Conservation (phyloP, 2,797 vertebrate species). For the Chiropotes sagulatus region DNA sequence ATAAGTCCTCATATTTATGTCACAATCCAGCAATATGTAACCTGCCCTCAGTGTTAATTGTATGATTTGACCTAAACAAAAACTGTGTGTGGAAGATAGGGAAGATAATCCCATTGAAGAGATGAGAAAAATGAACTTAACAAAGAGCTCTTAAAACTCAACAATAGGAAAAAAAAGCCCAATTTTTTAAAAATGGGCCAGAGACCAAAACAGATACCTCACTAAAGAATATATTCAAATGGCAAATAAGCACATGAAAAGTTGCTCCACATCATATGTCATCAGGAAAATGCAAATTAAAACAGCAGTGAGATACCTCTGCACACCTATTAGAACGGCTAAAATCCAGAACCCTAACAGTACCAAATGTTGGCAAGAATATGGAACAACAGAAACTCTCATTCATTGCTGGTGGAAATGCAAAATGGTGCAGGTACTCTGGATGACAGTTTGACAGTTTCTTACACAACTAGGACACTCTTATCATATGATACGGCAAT, state of each 20-base stretch:
- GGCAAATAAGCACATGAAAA: background rate
- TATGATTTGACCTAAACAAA: background rate
- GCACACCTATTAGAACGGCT: background rate
- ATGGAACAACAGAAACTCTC: background rate
- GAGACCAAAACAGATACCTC: background rate
- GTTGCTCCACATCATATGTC: background rate
- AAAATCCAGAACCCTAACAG: background rate
- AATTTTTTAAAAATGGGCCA: background rate
- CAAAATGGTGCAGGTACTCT: no score
- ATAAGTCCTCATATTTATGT: background rate
- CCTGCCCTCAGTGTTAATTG: background rate
- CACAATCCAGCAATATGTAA: background rate
- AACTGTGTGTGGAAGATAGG: background rate
- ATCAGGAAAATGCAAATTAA: background rate
- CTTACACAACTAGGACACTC: background rate
- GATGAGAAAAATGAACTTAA: background rate
- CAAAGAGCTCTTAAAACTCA: background rate
- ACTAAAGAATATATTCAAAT: no score
- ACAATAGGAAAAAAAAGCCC: background rate
- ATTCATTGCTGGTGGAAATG: background rate
- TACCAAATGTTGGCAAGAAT: background rate
- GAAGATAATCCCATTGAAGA: background rate
- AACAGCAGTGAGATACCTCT: background rate
- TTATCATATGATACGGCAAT: rapidly evolving
- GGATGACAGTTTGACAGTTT: no score